These are phyloP conservation scores for Echeneis naucrates DNA, from an alignment of 2,797 vertebrate genomes.

Conservation along the genomic window DNA sequence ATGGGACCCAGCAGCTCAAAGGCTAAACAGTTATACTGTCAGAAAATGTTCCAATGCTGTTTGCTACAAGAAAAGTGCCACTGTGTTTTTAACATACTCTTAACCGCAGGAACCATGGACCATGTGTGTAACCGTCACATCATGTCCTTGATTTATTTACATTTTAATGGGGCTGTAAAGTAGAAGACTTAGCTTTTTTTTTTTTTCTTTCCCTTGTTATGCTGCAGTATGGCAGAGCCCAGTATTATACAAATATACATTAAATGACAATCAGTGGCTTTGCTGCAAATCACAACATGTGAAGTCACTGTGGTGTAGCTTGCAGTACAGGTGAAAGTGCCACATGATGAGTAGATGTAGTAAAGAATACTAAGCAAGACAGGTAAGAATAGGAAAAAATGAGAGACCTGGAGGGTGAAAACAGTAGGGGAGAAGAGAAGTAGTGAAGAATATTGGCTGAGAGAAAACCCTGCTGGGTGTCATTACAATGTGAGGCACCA, in stretches of 20 bases:
- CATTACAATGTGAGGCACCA: constrained; percentile 58
- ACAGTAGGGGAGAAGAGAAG: constrained; percentile 47
- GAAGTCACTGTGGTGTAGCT: constrained; percentile 2
- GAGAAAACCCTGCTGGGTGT: constrained; percentile 62
- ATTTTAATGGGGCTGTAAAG: constrained; percentile 7
- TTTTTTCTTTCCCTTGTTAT: neutral
- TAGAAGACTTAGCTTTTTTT: neutral
- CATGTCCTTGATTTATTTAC: constrained; percentile 5
- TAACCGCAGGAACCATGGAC: constrained; percentile 16
- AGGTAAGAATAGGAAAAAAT: constrained; percentile 28
- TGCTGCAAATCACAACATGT: neutral
- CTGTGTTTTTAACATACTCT: constrained; percentile 12
- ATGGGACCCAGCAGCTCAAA: constrained; percentile 12
- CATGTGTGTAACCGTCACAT: constrained; percentile 2
- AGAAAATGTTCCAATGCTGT: constrained; percentile 15
- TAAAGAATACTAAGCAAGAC: constrained; percentile 11
- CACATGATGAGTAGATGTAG: constrained; percentile 7
- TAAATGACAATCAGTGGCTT: constrained; percentile 1
- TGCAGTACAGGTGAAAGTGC: constrained; percentile 20
- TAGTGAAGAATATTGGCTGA: constrained; percentile 59
- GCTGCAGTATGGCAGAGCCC: constrained; percentile 1
- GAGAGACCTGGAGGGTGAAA: constrained; percentile 56
- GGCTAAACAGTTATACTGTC: constrained; percentile 21
- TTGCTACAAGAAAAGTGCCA: neutral
- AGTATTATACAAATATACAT: neutral